phyloP scores from a whole-genome alignment of 1,140 invertebrate genomes.

The Lamellibrachia luymesi region DNA sequence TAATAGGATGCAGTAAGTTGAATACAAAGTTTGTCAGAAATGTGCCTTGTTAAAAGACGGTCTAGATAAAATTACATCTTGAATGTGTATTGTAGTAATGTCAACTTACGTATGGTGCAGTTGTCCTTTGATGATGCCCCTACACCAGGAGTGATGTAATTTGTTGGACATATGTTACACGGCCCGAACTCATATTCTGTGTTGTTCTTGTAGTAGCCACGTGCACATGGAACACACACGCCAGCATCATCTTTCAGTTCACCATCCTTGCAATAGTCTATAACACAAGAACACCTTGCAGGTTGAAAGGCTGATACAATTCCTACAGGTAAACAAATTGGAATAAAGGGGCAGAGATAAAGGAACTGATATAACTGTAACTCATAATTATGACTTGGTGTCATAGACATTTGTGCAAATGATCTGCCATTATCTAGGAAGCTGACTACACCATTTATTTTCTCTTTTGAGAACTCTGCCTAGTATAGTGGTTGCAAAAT shows the following conservation, averaged over 20 bases:
- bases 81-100: neutral
- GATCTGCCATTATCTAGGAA: no score
- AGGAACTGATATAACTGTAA: neutral
- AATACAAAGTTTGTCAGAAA: no score
- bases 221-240: constrained; percentile 85
- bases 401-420: no score
- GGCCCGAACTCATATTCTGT: constrained; percentile 59
- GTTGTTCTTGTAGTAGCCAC: constrained; percentile 85
- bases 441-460: no score
- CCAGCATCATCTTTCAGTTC: constrained; percentile 56
- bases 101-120: constrained; percentile 60
- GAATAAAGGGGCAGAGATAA: neutral
- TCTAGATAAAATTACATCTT: no score
- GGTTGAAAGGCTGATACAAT: neutral
- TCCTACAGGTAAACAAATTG: neutral
- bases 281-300: neutral
- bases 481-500: neutral
- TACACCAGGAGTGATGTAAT: constrained; percentile 80
- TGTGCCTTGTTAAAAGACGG: no score
- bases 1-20: no score
- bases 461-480: neutral
- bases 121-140: constrained; percentile 81
- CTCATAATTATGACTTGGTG: neutral
- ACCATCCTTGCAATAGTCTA: neutral
- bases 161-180: constrained; percentile 81